A percentile compares a stretch with the other conserved stretches of the same genome.
These are phyloP conservation scores for Psephotus haematonotus DNA, from an alignment of 2,113 vertebrate species.

Conservation along the genomic window DNA sequence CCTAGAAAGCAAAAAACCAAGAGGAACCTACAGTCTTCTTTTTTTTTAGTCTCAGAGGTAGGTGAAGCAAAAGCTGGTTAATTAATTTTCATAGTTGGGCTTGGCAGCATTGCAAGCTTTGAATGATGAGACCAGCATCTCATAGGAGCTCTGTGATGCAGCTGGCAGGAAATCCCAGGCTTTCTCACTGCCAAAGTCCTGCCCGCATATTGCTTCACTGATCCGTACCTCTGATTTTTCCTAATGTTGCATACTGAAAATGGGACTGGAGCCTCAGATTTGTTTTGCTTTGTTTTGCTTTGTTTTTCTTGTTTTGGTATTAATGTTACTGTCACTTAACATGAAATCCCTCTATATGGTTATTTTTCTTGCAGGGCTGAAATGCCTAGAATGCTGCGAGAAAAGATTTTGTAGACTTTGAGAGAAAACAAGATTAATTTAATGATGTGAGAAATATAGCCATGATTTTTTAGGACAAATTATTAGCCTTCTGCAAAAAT, in stretches of 20 bases:
- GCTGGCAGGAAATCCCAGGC: conserved; percentile 17
- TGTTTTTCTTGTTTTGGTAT: neutral
- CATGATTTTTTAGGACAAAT: conserved; percentile 6
- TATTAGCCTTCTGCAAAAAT: conserved; percentile 9
- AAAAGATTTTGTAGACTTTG: neutral
- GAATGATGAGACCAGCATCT: neutral
- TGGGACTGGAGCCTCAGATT: neutral
- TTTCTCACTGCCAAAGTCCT: neutral
- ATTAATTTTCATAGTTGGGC: neutral
- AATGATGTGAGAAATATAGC: neutral
- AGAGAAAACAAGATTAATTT: conserved; percentile 25
- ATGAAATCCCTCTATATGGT: neutral
- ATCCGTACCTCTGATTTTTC: neutral
- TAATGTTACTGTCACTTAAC: neutral
- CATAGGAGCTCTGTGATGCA: neutral
- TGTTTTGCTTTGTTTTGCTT: neutral
- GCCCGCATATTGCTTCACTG: neutral
- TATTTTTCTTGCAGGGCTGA: neutral
- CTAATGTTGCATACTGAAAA: neutral
- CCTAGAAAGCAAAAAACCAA: neutral
- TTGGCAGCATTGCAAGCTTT: conserved; percentile 2
- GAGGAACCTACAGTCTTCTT: neutral
- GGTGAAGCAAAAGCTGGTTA: neutral
- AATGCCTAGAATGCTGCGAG: neutral
- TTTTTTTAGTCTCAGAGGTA: neutral